A percentile compares a stretch with the other conserved stretches of the same genome.
phyloP scores from a whole-genome alignment of 92 coral and sea anemone species.

The Bergia sp. region DNA sequence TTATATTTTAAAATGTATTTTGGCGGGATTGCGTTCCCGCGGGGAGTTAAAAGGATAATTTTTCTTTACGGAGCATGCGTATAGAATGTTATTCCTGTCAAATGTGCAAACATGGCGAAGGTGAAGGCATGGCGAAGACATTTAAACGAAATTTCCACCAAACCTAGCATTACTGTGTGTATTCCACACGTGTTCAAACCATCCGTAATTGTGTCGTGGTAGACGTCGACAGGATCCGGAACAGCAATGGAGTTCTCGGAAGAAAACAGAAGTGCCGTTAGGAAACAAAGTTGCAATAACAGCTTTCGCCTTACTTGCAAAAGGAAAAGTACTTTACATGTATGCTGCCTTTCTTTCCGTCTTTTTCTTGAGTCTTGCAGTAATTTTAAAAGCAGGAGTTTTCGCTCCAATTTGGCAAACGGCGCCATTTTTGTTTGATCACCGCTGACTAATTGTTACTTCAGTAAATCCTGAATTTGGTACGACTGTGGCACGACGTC shows the following conservation, averaged over 20 bases:
- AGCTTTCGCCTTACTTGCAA: constrained; percentile 24
- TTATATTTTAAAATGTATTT: too few relatives aligned
- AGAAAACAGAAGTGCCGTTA: constrained; percentile 13
- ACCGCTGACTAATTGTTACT: constrained; percentile 15
- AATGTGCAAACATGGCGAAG: too few relatives aligned
- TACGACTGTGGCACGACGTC: constrained; percentile 44
- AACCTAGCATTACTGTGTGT: too few relatives aligned
- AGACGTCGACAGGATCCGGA: background rate
- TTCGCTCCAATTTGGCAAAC: background rate
- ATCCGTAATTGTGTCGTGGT: too few relatives aligned
- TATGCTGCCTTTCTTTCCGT: constrained; percentile 27
- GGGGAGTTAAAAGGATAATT: too few relatives aligned
- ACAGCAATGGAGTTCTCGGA: background rate
- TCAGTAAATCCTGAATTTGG: constrained; percentile 30
- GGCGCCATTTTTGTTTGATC: constrained; percentile 9
- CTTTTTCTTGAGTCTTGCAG: constrained; percentile 28
- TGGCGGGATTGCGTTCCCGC: too few relatives aligned
- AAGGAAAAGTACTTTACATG: constrained; percentile 14
- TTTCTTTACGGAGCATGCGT: too few relatives aligned
- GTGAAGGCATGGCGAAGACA: too few relatives aligned
- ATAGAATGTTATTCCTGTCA: too few relatives aligned
- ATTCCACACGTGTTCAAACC: too few relatives aligned
- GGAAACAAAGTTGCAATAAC: constrained; percentile 37
- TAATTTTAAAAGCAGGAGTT: constrained; percentile 15
- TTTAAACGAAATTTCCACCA: too few relatives aligned